Evolutionary conservation across 1,140 invertebrate genomes (phyloP).

Genomic region (Lepidurus arcticus): DNA sequence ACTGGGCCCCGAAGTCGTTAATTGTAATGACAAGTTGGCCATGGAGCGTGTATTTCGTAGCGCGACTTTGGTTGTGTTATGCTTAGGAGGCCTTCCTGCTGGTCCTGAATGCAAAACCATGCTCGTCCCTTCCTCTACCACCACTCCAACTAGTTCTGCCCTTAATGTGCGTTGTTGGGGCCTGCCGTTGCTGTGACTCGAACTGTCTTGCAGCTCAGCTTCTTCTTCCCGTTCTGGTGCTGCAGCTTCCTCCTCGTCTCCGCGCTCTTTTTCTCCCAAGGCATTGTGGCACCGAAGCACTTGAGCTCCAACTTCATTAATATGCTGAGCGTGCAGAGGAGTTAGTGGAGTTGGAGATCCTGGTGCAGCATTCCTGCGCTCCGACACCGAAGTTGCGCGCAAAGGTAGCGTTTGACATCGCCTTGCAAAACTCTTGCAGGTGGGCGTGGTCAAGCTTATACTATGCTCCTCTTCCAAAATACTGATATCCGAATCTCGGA

Average conservation of each 20-base stretch:
- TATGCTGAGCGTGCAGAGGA: conserved; percentile 14
- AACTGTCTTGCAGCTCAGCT: conserved; percentile 11
- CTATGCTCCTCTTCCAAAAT: conserved; percentile 6
- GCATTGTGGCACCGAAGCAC: neutral
- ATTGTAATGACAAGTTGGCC: conserved; percentile 19
- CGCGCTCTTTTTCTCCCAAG: neutral
- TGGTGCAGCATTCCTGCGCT: conserved; percentile 21
- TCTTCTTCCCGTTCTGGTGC: neutral
- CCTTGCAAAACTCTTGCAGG: neutral
- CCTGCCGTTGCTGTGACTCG: conserved; percentile 17
- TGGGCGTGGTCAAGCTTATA: neutral
- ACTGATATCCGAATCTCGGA: conserved; percentile 46
- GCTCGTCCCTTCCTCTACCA: neutral
- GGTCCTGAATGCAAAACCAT: conserved; percentile 1
- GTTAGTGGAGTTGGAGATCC: neutral
- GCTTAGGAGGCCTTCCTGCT: conserved; percentile 8
- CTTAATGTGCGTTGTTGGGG: neutral
- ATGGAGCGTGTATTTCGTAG: conserved; percentile 8
- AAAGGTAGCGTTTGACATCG: conserved; percentile 11
- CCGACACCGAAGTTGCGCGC: conserved; percentile 22
- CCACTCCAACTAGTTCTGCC: neutral
- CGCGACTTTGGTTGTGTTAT: neutral
- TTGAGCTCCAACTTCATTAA: conserved; percentile 19
- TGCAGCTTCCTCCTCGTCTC: neutral
- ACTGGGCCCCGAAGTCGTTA: neutral